phyloP scores from a whole-genome alignment of 1,140 invertebrate species.

The Amyelois transitella region DNA sequence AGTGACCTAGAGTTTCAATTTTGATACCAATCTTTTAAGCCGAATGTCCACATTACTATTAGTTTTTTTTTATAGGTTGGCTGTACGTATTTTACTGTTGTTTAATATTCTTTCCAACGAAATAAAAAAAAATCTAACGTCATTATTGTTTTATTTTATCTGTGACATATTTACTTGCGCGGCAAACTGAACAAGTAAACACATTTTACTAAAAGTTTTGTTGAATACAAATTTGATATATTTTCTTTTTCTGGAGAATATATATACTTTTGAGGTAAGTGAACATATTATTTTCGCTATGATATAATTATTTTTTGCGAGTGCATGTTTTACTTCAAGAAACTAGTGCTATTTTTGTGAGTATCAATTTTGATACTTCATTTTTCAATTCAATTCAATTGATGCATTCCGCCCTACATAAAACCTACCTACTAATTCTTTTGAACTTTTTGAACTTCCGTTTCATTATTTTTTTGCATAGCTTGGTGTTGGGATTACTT shows the following conservation, averaged over 20 bases:
- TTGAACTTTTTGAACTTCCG: constrained; percentile 35
- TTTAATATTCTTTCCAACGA: too few species aligned
- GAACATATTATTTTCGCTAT: constrained; percentile 44
- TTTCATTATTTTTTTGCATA: constrained; percentile 38
- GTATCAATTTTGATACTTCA: constrained; percentile 47
- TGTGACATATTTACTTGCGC: constrained; percentile 37
- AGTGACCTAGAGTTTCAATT: too few species aligned
- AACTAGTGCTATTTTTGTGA: constrained; percentile 41
- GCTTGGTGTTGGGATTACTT: constrained; percentile 38
- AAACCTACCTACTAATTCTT: constrained; percentile 41
- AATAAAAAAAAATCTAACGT: too few species aligned
- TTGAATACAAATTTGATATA: constrained; percentile 32
- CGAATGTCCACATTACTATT: too few species aligned
- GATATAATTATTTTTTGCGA: constrained; percentile 41
- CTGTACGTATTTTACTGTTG: too few species aligned
- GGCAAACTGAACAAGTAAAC: constrained; percentile 35
- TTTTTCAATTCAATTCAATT: too few species aligned
- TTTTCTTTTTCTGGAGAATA: constrained; percentile 18
- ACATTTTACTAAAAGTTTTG: constrained; percentile 40
- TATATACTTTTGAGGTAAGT: constrained; percentile 46
- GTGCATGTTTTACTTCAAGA: constrained; percentile 40
- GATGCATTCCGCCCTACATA: constrained; percentile 44
- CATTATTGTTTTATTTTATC: constrained; percentile 9
- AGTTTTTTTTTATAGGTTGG: too few species aligned
- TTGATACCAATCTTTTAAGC: too few species aligned